Evolutionary conservation across 2,113 vertebrate genomes (phyloP).

Genomic region (Tragulus kanchil): DNA sequence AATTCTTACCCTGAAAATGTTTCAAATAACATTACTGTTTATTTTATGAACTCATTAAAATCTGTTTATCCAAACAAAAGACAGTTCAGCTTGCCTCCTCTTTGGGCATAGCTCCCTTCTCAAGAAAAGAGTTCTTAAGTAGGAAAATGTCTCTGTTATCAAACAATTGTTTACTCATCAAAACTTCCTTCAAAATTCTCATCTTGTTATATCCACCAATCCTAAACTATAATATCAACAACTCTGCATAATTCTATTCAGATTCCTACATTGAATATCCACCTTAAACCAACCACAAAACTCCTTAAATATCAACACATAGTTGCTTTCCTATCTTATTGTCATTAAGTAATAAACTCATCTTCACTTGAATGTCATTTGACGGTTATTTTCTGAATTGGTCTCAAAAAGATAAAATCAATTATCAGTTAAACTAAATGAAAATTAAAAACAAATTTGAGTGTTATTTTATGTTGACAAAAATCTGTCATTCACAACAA

Average conservation of each 20-base stretch:
- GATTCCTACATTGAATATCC: background rate
- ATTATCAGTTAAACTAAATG: background rate
- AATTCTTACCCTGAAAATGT: conserved; percentile 41
- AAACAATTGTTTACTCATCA: background rate
- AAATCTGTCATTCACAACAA: background rate
- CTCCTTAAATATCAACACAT: background rate
- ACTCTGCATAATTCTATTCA: background rate
- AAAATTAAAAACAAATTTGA: background rate
- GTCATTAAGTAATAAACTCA: background rate
- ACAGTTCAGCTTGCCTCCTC: background rate
- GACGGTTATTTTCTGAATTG: background rate
- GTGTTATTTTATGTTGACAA: background rate
- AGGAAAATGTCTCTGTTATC: background rate
- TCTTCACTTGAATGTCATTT: background rate
- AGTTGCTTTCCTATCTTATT: background rate
- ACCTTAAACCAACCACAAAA: background rate
- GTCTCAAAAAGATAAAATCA: background rate
- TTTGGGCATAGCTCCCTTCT: background rate
- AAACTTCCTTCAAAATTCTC: background rate
- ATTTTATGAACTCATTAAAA: conserved; percentile 18
- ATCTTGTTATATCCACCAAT: background rate
- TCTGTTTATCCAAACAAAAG: background rate
- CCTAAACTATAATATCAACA: background rate
- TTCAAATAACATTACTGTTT: conserved; percentile 20
- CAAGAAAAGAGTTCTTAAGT: background rate